A percentile compares a stretch with the other conserved stretches of the same genome.
Evolutionary conservation across 1,140 invertebrate genomes (phyloP).

Genomic region (Drosophila kurseongensis): DNA sequence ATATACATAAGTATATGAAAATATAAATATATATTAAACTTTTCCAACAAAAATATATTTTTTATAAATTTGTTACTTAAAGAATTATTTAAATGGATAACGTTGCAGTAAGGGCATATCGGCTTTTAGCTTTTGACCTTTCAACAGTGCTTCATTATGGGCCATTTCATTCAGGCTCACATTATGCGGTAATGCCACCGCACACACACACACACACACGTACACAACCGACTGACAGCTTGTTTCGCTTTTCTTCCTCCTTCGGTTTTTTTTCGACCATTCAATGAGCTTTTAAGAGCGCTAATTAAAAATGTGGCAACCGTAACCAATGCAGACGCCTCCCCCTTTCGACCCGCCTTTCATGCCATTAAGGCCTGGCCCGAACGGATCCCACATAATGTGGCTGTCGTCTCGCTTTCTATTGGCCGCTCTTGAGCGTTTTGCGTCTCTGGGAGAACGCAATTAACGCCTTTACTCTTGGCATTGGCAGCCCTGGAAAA

Average conservation of each 20-base stretch:
- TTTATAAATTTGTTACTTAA: no score
- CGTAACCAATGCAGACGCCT: slow-evolving; percentile 52
- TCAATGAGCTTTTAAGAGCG: slow-evolving; percentile 80
- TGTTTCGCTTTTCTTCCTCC: slow-evolving; percentile 8
- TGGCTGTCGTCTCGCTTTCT: slow-evolving; percentile 63
- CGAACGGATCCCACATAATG: slow-evolving; percentile 51
- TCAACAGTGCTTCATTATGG: slow-evolving; percentile 9
- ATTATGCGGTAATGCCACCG: slow-evolving; percentile 25
- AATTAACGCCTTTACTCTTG: slow-evolving; percentile 79
- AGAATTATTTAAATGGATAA: no score
- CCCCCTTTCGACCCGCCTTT: slow-evolving; percentile 5
- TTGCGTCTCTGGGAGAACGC: slow-evolving; percentile 43
- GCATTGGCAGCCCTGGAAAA: slow-evolving; percentile 54
- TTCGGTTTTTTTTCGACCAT: slow-evolving; percentile 46
- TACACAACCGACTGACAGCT: slow-evolving; percentile 9
- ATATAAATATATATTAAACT: no score
- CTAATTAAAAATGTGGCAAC: slow-evolving; percentile 82
- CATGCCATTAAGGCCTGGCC: slow-evolving; percentile 51
- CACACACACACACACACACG: slow-evolving; percentile 13
- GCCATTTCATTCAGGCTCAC: slow-evolving; percentile 9
- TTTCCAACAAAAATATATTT: no score
- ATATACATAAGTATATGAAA: no score
- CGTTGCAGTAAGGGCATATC: background rate
- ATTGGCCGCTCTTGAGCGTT: slow-evolving; percentile 47
- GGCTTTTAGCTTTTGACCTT: slow-evolving; percentile 21